Evolutionary conservation across 2,888 invertebrate genomes (phyloP).

Genomic region (Nomada hirtipes): DNA sequence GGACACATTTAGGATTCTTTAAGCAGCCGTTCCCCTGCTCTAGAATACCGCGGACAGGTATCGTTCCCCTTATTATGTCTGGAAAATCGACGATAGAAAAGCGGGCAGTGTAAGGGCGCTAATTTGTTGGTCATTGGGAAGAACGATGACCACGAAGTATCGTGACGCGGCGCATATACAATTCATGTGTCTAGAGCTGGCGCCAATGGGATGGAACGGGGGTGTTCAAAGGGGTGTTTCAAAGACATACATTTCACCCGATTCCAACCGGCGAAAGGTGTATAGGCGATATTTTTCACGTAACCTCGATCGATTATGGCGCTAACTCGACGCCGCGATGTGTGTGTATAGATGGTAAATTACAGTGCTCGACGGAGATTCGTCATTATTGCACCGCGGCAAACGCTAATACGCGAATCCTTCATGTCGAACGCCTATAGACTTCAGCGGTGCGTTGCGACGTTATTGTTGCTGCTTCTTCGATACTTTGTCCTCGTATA

Average conservation of each 20-base stretch:
- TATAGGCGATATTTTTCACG: slow-evolving; percentile 42
- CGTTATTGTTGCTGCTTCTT: not conserved
- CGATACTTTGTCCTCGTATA: not conserved
- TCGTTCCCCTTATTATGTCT: not conserved
- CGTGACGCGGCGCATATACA: slow-evolving; percentile 53
- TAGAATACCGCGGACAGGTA: not conserved
- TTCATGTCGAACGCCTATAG: slow-evolving; percentile 4
- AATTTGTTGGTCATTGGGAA: slow-evolving; percentile 47
- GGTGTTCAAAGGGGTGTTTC: slow-evolving; percentile 35
- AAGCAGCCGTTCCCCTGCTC: not conserved
- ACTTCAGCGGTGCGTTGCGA: not conserved
- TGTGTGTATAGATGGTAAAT: slow-evolving; percentile 49
- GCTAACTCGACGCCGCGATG: slow-evolving; percentile 19
- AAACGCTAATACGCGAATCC: slow-evolving; percentile 20
- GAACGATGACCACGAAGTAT: slow-evolving; percentile 52
- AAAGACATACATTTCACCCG: slow-evolving; percentile 38
- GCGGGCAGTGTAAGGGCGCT: slow-evolving; percentile 13
- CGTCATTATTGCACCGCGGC: slow-evolving; percentile 20
- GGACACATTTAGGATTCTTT: not conserved
- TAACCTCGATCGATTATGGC: slow-evolving; percentile 40
- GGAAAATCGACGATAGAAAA: slow-evolving; percentile 27
- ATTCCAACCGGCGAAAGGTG: slow-evolving; percentile 12
- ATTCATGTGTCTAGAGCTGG: slow-evolving; percentile 56
- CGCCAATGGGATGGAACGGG: slow-evolving; percentile 57
- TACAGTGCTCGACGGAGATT: slow-evolving; percentile 34